Percentiles rank a stretch among this genome's conserved stretches.
These are phyloP conservation scores for Meriones psammophilus DNA, from an alignment of 2,797 vertebrate species.

Conservation along the genomic window DNA sequence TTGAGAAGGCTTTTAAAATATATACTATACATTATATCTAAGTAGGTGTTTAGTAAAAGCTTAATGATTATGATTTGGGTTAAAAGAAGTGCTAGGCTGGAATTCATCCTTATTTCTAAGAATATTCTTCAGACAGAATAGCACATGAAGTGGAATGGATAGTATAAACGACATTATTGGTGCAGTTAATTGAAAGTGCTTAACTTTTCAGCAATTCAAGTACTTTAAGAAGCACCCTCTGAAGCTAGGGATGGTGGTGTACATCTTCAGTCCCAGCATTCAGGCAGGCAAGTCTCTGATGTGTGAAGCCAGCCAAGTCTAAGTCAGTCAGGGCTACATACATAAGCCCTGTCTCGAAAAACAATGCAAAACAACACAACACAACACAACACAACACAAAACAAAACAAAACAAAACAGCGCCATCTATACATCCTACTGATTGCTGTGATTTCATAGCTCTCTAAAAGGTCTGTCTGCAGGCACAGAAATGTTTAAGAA, in stretches of 20 bases:
- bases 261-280: neutral
- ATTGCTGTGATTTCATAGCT: constrained; percentile 28
- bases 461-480: neutral
- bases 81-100: constrained; percentile 7
- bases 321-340: neutral
- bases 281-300: neutral
- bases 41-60: constrained; percentile 24
- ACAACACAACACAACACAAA: neutral
- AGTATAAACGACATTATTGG: constrained; percentile 2
- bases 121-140: constrained; percentile 32
- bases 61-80: constrained; percentile 34
- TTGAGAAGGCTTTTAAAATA: constrained; percentile 34
- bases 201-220: constrained; percentile 47
- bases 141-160: neutral
- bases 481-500: constrained; percentile 44
- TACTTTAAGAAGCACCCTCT: constrained; percentile 36
- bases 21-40: constrained; percentile 2
- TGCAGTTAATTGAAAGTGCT: constrained; percentile 2
- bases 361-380: neutral
- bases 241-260: too few species aligned
- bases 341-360: neutral
- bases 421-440: neutral
- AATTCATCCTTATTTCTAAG: constrained; percentile 46
- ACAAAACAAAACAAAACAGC: neutral
- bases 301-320: neutral